These are phyloP conservation scores for Oncorhynchus tshawytscha DNA, from an alignment of 2,113 vertebrate species.

Conservation along the genomic window DNA sequence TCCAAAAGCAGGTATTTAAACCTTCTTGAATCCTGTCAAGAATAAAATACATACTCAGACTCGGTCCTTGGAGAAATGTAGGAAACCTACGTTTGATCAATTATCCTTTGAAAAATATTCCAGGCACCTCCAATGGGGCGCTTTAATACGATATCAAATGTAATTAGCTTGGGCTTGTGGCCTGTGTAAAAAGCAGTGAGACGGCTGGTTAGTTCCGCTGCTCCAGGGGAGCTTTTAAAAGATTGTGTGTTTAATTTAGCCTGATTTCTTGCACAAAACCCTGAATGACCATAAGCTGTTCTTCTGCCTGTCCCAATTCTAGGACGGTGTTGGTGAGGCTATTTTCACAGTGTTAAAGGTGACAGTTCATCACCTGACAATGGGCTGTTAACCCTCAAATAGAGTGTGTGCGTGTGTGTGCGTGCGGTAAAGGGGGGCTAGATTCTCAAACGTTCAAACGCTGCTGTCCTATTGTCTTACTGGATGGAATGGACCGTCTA, in stretches of 20 bases:
- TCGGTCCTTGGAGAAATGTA: constrained; percentile 35
- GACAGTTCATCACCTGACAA: constrained; percentile 18
- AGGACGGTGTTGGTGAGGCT: background rate
- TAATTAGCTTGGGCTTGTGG: constrained; percentile 61
- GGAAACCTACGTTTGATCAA: constrained; percentile 53
- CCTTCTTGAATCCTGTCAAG: background rate
- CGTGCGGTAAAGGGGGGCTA: constrained; percentile 2
- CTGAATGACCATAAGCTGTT: constrained; percentile 25
- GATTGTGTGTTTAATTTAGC: constrained; percentile 26
- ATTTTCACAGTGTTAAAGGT: constrained; percentile 17
- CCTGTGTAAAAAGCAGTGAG: constrained; percentile 39
- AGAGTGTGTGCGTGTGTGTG: background rate
- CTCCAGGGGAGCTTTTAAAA: constrained; percentile 40
- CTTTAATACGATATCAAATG: constrained; percentile 56
- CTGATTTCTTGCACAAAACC: constrained; percentile 27
- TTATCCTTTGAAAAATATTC: constrained; percentile 57
- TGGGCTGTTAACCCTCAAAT: constrained; percentile 28
- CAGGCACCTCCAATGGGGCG: constrained; percentile 48
- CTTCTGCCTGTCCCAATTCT: constrained; percentile 24
- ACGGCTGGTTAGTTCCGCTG: constrained; percentile 35
- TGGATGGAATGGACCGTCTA: no score
- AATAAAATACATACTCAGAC: constrained; percentile 9
- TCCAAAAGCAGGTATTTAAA: constrained; percentile 2
- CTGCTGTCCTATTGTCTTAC: no score
- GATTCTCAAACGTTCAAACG: background rate